Conservation (phyloP, 2,113 vertebrate species). For the Myotis brandtii region DNA sequence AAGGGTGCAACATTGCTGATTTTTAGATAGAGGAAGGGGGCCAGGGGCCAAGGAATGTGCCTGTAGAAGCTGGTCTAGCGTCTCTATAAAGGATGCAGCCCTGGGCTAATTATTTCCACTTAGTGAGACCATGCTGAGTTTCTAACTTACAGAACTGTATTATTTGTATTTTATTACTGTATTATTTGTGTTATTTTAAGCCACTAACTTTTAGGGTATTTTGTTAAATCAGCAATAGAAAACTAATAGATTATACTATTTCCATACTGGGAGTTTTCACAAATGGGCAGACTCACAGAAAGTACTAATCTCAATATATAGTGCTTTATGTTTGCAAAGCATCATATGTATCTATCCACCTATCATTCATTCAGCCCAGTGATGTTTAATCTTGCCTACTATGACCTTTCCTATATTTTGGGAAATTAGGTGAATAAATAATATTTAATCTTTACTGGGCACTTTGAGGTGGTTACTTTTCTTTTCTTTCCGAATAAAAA, state of each 20-base stretch:
- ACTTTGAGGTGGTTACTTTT: background rate
- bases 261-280: background rate
- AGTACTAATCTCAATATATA: background rate
- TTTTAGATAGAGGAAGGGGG: background rate
- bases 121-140: background rate
- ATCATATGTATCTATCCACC: background rate
- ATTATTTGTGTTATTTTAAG: background rate
- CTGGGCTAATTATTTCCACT: background rate
- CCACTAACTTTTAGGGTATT: background rate
- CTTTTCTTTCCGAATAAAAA: background rate
- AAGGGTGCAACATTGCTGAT: background rate
- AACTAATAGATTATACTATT: background rate
- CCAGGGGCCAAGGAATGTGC: background rate
- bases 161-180: background rate
- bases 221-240: background rate
- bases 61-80: background rate
- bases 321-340: background rate
- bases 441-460: background rate
- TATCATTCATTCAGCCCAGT: background rate
- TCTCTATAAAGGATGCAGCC: background rate
- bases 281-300: background rate
- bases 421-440: background rate
- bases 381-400: background rate
- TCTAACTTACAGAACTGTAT: background rate
- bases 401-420: background rate